phyloP scores from a whole-genome alignment of 2,888 invertebrate genomes.

The Andrena camellia region DNA sequence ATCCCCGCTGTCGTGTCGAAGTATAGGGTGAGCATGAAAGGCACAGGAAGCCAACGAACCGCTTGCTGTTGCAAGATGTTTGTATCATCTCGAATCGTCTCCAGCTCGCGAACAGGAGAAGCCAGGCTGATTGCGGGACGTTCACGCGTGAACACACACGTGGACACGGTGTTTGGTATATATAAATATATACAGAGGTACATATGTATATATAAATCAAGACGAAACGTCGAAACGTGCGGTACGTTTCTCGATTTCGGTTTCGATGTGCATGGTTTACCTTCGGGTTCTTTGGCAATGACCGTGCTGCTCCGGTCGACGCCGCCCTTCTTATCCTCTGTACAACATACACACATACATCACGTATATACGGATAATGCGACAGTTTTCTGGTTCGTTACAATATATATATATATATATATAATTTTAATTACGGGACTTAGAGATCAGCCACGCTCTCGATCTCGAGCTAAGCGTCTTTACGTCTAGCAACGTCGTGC shows the following conservation, averaged over 20 bases:
- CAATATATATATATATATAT: constrained; percentile 49
- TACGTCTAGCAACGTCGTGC: constrained; percentile 5
- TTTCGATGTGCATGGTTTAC: constrained; percentile 85
- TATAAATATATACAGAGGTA: constrained; percentile 32
- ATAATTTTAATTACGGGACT: constrained; percentile 39
- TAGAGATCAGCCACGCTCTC: constrained; percentile 43
- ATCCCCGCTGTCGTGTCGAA: no score
- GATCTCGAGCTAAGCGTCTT: constrained; percentile 40
- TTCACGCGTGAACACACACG: constrained; percentile 50
- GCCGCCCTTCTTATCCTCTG: constrained; percentile 96
- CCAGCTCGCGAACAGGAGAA: constrained; percentile 55
- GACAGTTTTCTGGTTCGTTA: constrained; percentile 57
- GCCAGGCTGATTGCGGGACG: constrained; percentile 49
- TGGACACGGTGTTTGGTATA: constrained; percentile 31
- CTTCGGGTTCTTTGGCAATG: constrained; percentile 97
- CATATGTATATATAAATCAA: constrained; percentile 48
- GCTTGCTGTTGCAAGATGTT: neutral
- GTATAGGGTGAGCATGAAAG: no score
- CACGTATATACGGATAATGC: constrained; percentile 83
- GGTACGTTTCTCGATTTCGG: constrained; percentile 55
- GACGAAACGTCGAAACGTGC: constrained; percentile 65
- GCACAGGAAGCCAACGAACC: constrained; percentile 14
- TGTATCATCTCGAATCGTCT: neutral
- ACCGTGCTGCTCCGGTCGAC: constrained; percentile 97
- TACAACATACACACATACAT: constrained; percentile 87